phyloP scores from a whole-genome alignment of 2,797 vertebrate species.

The Artibeus lituratus region DNA sequence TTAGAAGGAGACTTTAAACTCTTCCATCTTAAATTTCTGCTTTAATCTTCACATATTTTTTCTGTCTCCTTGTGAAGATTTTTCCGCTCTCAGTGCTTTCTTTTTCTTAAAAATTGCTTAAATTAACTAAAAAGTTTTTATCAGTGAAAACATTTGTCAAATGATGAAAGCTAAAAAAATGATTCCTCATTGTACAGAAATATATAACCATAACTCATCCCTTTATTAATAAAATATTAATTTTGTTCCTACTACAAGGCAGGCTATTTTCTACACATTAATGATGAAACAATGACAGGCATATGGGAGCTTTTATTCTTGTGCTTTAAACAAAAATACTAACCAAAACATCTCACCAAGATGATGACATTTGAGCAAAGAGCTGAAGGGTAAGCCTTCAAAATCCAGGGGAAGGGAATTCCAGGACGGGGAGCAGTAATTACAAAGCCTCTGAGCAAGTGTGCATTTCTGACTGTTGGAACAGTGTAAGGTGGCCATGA shows the following conservation, averaged over 20 bases:
- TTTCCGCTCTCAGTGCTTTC: not conserved
- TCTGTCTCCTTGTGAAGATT: not conserved
- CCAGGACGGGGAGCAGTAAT: accelerated
- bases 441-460: not conserved
- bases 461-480: not conserved
- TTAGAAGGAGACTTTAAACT: not conserved
- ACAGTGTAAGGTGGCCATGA: not conserved
- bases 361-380: not conserved
- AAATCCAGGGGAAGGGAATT: not conserved
- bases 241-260: not conserved
- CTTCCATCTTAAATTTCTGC: not conserved
- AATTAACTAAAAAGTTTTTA: not conserved
- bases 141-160: not conserved
- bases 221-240: not conserved
- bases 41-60: not conserved
- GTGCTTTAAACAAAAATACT: not conserved
- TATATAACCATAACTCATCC: not conserved
- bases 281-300: not conserved
- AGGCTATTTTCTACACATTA: not conserved
- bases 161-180: not conserved
- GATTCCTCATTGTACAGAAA: not conserved
- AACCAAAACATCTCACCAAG: not conserved
- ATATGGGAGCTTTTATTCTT: not conserved
- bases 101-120: not conserved
- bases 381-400: not conserved